These are phyloP conservation scores for Apeltes quadracus DNA, from an alignment of 2,113 vertebrate species.

Conservation along the genomic window DNA sequence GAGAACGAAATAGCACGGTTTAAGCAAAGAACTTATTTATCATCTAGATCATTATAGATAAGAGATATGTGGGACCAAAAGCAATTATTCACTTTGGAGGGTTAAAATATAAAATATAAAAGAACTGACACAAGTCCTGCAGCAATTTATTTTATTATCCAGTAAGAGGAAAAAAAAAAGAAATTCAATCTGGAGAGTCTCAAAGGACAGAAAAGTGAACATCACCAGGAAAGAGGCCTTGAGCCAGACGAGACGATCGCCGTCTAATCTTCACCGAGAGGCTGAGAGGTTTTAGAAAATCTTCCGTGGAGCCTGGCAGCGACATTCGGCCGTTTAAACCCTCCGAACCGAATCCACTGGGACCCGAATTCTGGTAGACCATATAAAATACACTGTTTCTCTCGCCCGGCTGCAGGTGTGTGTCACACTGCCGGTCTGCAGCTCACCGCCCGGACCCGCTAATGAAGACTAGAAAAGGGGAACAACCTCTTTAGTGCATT, in stretches of 20 bases:
- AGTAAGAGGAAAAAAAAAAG: constrained; percentile 16
- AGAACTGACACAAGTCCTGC: no score
- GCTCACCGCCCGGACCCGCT: constrained; percentile 6
- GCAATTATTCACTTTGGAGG: no score
- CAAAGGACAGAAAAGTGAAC: constrained; percentile 25
- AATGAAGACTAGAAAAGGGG: background rate
- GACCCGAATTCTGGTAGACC: background rate
- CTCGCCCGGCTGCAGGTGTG: constrained; percentile 7
- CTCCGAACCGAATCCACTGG: constrained; percentile 14
- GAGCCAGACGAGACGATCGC: constrained; percentile 39
- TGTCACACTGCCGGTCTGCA: constrained; percentile 2
- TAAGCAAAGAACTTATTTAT: no score
- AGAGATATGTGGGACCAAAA: no score
- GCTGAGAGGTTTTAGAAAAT: constrained; percentile 45
- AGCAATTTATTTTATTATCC: constrained; percentile 9
- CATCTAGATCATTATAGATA: no score
- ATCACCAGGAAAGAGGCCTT: constrained; percentile 17
- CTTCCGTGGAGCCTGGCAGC: constrained; percentile 28
- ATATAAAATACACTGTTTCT: background rate
- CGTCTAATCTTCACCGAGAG: constrained; percentile 53
- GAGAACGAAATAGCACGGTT: no score
- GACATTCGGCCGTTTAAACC: constrained; percentile 32
- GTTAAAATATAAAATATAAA: no score
- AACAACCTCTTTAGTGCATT: background rate
- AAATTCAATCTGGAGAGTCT: constrained; percentile 3